Base-by-base conservation (phyloP, 2,113 vertebrate genomes). In the Microcebus tavaratra region DNA sequence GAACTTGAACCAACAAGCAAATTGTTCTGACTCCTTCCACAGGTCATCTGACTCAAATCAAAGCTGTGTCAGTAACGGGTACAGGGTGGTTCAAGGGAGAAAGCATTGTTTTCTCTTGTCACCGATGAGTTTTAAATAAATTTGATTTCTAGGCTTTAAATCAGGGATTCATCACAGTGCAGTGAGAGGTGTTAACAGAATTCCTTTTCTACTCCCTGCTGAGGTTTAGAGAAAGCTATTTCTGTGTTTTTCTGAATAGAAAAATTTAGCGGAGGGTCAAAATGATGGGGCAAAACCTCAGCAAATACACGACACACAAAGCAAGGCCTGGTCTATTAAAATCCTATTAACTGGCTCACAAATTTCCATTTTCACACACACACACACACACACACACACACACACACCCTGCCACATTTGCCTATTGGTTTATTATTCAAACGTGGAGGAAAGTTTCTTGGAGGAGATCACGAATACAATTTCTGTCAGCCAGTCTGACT, bases 261-360 rank as follows among this genome's bases (percentile, higher is more conserved):
- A 79, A 96, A 97, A 97, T 95, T 76, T 63, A 88, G n/a, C 55
- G 31, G 0, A 93, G 45, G 61, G 36, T 55, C 83, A 75, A 72
- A 61, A 68, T 0, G 6, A 88, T 0, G 88, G 95, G 72, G 73
- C 18, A 93, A 94, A 89, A 61, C 97, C 97, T 97, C 65, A 57
- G 78, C 63, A 95, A 68, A 81, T 84, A 88, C 65, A 70, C 8
- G 21, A 25, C 86, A 88, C 5, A 68, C 92, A 98, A 96, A 97
- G 78, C 96, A 96, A 97, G 39, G 29, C 29, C 84, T 70, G 8
- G 23, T 95, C 90, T 98, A 81, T 97, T 98, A 98, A 98, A 97
- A 94, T 98, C 97, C 45, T 91, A 97, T 98, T 97, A 98, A 98
- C 98, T 96, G 96, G 92, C 94, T 98, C 97, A 97, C 90, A 96